These are phyloP conservation scores for Oryzias curvinotus DNA, from an alignment of 2,113 vertebrate genomes.

Conservation along the genomic window DNA sequence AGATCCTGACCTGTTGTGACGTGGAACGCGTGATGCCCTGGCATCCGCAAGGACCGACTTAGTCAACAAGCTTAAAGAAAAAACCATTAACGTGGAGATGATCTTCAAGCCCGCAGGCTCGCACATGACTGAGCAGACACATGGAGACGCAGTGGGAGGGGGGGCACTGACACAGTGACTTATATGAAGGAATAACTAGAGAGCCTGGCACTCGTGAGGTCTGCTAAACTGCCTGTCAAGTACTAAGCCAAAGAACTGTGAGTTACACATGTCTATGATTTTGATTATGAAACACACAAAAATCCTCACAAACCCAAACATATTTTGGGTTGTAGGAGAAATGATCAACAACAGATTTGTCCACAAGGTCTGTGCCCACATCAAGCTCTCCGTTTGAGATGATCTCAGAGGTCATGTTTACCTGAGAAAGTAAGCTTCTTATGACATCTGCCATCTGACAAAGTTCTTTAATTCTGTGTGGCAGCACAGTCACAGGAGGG, in stretches of 20 bases:
- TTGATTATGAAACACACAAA: too few species aligned
- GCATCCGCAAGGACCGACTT: conserved; percentile 9
- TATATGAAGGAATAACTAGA: conserved; percentile 5
- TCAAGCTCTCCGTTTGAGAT: conserved; percentile 6
- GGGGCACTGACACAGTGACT: conserved; percentile 40
- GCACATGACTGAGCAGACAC: conserved; percentile 59
- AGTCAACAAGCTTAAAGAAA: conserved; percentile 48
- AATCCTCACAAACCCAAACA: too few species aligned
- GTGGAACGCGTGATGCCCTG: conserved; percentile 3
- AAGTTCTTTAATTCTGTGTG: background rate
- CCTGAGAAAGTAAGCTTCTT: conserved; percentile 22
- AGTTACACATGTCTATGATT: background rate
- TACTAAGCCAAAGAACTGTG: conserved; percentile 2
- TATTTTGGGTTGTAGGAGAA: too few species aligned
- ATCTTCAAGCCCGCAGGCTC: conserved; percentile 23
- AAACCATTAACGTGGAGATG: conserved; percentile 45
- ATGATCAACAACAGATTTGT: too few species aligned
- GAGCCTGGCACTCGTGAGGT: background rate
- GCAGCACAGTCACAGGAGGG: too few species aligned
- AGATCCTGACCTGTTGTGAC: conserved; percentile 3
- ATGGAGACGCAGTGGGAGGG: conserved; percentile 30
- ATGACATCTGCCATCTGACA: conserved; percentile 13
- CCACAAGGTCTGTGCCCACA: background rate
- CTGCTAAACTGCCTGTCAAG: conserved; percentile 9
- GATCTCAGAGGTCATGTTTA: conserved; percentile 13